Evolutionary conservation across 1,140 invertebrate genomes (phyloP).

Genomic region (Chrysoperla carnea): DNA sequence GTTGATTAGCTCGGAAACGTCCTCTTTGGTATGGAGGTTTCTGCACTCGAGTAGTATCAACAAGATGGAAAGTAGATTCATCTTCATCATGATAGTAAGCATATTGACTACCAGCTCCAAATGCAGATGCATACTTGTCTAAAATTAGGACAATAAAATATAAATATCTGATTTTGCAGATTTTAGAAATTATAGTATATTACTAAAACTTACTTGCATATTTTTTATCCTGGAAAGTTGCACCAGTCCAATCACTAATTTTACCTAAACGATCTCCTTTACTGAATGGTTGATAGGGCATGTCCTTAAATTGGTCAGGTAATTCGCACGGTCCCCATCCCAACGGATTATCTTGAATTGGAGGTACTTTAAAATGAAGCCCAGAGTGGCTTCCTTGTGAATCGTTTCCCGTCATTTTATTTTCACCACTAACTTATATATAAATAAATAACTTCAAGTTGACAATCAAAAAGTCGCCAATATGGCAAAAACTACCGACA

Average conservation of each 20-base stretch:
- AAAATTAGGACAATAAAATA: slow-evolving; percentile 14
- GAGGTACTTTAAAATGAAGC: slow-evolving; percentile 41
- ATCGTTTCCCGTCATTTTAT: not conserved
- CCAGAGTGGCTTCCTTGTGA: slow-evolving; percentile 10
- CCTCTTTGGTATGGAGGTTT: slow-evolving; percentile 82
- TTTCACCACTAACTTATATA: no score
- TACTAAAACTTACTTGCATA: slow-evolving; percentile 62
- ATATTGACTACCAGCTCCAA: slow-evolving; percentile 88
- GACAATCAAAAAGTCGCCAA: no score
- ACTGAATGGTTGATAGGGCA: slow-evolving; percentile 96
- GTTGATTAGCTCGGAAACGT: slow-evolving; percentile 63
- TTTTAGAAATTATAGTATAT: not conserved
- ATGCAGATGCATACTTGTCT: slow-evolving; percentile 93
- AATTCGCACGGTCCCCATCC: slow-evolving; percentile 94
- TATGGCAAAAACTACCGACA: no score
- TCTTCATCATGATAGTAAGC: slow-evolving; percentile 97
- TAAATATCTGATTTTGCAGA: not conserved
- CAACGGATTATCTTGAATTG: slow-evolving; percentile 72
- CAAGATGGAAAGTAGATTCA: slow-evolving; percentile 94
- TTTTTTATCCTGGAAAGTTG: slow-evolving; percentile 88
- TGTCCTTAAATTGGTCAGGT: slow-evolving; percentile 90
- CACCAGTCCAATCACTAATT: slow-evolving; percentile 95
- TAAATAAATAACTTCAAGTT: no score
- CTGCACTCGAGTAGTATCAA: slow-evolving; percentile 82
- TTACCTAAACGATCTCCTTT: slow-evolving; percentile 94